Percentiles rank a stretch among this genome's conserved stretches.
phyloP scores from a whole-genome alignment of 2,113 vertebrate species.

The Hypocryptadius cinnamomeus region DNA sequence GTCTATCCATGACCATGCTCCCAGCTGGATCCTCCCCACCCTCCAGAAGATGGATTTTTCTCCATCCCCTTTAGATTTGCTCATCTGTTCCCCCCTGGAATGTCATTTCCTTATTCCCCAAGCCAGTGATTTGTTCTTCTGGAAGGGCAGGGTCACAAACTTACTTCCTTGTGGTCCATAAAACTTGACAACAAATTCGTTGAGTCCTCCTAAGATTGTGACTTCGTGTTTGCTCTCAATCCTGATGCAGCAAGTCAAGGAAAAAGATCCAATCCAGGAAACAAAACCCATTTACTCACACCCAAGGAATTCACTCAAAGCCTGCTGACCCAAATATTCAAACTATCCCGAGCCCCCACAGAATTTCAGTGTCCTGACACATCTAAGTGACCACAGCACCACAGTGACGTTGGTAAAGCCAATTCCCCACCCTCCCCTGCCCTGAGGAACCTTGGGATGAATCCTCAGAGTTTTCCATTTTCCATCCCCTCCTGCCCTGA shows the following conservation, averaged over 20 bases:
- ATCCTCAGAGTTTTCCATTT: not conserved
- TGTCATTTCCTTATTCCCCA: not conserved
- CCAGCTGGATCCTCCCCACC: not conserved
- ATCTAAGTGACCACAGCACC: not conserved
- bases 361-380: not conserved
- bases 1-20: accelerated
- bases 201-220: conserved; percentile 97
- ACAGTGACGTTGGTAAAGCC: not conserved
- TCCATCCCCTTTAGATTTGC: not conserved
- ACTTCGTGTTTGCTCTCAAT: conserved; percentile 99
- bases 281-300: not conserved
- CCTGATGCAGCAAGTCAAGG: conserved; percentile 73
- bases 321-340: not conserved
- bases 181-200: conserved; percentile 99
- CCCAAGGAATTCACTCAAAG: not conserved
- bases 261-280: conserved; percentile 54
- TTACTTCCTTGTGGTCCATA: conserved; percentile 99
- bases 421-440: not conserved
- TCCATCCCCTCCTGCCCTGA: not conserved
- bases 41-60: not conserved
- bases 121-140: not conserved
- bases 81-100: not conserved
- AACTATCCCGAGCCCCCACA: accelerated
- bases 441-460: not conserved
- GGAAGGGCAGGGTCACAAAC: conserved; percentile 45